Conservation (phyloP, 2,797 vertebrate genomes). For the Sarcophilus harrisii region DNA sequence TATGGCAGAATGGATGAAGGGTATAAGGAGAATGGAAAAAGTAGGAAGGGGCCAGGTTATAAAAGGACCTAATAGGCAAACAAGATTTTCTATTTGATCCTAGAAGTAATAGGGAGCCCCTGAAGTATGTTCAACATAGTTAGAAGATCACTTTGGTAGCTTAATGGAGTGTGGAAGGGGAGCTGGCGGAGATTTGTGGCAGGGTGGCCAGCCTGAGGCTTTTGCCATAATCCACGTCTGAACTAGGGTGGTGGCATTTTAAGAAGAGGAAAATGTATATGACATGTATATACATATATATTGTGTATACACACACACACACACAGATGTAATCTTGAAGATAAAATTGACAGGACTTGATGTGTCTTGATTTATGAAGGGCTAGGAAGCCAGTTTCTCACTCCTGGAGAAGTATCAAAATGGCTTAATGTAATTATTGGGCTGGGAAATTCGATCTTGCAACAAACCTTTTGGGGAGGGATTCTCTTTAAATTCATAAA, state of each 20-base stretch:
- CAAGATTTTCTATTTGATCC: background rate
- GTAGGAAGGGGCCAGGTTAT: background rate
- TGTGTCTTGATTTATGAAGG: background rate
- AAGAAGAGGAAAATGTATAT: background rate
- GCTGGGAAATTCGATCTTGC: conserved; percentile 27
- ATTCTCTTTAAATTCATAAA: background rate
- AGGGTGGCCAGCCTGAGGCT: background rate
- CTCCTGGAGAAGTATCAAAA: background rate
- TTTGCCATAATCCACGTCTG: background rate
- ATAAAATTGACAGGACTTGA: background rate
- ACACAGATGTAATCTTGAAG: background rate
- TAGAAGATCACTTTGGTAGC: background rate
- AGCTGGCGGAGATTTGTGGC: background rate
- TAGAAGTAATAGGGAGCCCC: background rate
- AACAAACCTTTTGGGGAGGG: background rate
- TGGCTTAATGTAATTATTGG: background rate
- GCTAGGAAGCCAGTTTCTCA: background rate
- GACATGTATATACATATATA: background rate
- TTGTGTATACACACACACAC: too few species aligned
- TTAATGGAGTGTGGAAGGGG: background rate
- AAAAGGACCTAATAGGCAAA: background rate
- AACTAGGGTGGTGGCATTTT: background rate
- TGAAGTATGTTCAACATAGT: background rate
- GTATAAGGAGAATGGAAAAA: background rate
- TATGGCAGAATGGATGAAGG: background rate